A percentile compares a stretch with the other conserved stretches of the same genome.
Evolutionary conservation across 2,113 vertebrate genomes (phyloP).

Genomic region (Sigmodon hispidus): DNA sequence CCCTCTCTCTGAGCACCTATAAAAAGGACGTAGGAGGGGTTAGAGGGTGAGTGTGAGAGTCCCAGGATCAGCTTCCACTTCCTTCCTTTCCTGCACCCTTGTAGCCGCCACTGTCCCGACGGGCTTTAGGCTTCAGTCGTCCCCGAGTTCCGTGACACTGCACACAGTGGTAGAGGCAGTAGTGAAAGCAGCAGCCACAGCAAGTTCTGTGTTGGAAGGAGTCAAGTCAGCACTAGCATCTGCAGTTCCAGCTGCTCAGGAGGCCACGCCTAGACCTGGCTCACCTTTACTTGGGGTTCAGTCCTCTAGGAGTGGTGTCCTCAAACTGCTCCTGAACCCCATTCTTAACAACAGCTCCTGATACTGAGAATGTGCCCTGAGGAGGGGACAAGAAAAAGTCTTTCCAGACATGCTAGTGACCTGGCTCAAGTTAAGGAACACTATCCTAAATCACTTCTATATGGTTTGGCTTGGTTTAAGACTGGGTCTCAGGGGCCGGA

Average conservation of each 20-base stretch:
- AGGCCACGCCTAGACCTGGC: no score
- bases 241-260: background rate
- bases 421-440: background rate
- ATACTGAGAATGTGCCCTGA: background rate
- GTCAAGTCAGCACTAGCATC: background rate
- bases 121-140: background rate
- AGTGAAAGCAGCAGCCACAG: background rate
- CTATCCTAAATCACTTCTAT: background rate
- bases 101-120: background rate
- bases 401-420: background rate
- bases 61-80: background rate
- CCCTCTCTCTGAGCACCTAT: background rate
- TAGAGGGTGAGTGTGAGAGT: background rate
- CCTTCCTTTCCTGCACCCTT: background rate
- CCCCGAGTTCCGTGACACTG: background rate
- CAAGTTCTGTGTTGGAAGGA: fast-evolving
- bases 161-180: fast-evolving
- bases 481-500: no score
- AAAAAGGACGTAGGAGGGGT: background rate
- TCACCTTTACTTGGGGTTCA: background rate
- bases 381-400: background rate
- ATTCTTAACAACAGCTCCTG: background rate
- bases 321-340: background rate
- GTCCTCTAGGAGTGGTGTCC: background rate
- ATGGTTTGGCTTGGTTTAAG: background rate